A percentile compares a stretch with the other conserved stretches of the same genome.
These are phyloP conservation scores for Volucella bombylans DNA, from an alignment of 2,888 invertebrate genomes.

Conservation along the genomic window DNA sequence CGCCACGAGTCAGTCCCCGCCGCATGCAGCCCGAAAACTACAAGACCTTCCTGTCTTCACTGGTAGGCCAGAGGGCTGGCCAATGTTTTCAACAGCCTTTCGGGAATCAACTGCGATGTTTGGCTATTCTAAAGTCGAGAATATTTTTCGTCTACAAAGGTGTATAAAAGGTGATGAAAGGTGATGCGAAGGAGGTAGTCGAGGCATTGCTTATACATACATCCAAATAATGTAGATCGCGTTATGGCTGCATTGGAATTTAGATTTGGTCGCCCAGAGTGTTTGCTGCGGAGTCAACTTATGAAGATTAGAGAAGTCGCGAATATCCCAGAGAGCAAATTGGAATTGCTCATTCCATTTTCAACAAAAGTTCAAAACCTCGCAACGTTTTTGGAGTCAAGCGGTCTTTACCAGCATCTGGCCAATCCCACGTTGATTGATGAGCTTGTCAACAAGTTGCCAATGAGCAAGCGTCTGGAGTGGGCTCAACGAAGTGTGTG, in stretches of 20 bases:
- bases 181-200: neutral
- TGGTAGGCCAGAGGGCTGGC: too few relatives aligned
- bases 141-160: neutral
- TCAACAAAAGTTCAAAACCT: neutral
- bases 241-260: too few relatives aligned
- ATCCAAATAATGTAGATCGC: neutral
- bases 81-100: too few relatives aligned
- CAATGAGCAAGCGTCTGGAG: neutral
- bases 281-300: too few relatives aligned
- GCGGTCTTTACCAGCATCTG: neutral
- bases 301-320: too few relatives aligned
- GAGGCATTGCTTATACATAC: neutral
- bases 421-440: too few relatives aligned
- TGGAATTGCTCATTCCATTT: neutral
- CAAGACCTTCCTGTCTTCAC: too few relatives aligned
- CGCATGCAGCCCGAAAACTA: too few relatives aligned
- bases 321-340: neutral
- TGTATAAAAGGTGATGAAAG: neutral
- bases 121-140: neutral
- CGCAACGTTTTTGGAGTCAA: neutral
- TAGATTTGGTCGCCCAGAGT: too few relatives aligned
- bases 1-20: too few relatives aligned
- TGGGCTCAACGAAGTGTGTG: slow-evolving; percentile 2
- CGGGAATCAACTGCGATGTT: neutral
- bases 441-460: too few relatives aligned